These are phyloP conservation scores for Triplophysa siluroides DNA, from an alignment of 2,113 vertebrate species.

Conservation along the genomic window DNA sequence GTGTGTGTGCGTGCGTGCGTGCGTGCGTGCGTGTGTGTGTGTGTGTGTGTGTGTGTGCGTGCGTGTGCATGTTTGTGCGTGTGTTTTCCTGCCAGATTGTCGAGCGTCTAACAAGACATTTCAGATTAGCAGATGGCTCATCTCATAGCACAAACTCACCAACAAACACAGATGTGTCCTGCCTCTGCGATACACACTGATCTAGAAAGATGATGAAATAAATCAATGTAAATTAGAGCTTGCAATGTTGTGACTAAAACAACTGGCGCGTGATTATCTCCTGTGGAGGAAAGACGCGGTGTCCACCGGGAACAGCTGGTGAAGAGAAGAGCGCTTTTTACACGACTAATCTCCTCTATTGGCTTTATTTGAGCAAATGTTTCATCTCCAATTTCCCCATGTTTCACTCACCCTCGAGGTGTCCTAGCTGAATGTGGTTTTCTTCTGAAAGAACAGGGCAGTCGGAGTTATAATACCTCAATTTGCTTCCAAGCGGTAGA, in stretches of 20 bases:
- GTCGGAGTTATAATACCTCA: too few species aligned
- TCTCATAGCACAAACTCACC: constrained; percentile 48
- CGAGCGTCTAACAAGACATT: constrained; percentile 59
- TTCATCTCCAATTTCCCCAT: too few species aligned
- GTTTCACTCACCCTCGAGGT: too few species aligned
- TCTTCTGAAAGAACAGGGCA: too few species aligned
- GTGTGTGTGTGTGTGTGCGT: neutral
- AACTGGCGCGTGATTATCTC: neutral
- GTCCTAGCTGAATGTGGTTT: too few species aligned
- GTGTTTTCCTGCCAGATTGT: constrained; percentile 12
- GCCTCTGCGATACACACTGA: neutral
- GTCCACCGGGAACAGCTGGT: neutral
- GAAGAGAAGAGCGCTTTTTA: too few species aligned
- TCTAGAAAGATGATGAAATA: neutral
- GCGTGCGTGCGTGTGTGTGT: constrained; percentile 24
- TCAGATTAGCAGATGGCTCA: constrained; percentile 66
- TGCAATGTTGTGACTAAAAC: neutral
- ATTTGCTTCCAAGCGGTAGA: too few species aligned
- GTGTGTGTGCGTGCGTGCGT: constrained; percentile 5
- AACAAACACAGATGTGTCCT: constrained; percentile 14
- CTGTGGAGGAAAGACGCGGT: neutral
- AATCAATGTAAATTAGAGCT: neutral
- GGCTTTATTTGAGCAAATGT: too few species aligned
- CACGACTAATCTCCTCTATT: too few species aligned
- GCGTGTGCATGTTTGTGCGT: neutral